Evolutionary conservation across 2,888 invertebrate genomes (phyloP).

Genomic region (Dioctria rufipes): DNA sequence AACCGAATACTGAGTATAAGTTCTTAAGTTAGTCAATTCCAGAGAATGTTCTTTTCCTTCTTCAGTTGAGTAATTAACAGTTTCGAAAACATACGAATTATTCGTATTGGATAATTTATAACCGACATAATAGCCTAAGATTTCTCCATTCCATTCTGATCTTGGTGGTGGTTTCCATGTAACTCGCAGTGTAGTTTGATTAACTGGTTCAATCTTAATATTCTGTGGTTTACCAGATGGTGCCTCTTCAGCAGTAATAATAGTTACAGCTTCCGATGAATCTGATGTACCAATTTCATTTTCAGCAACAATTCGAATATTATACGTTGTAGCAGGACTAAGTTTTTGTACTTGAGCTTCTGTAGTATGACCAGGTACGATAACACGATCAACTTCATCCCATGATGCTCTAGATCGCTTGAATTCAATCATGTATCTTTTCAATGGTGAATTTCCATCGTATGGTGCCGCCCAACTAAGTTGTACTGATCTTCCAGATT

Average conservation of each 20-base stretch:
- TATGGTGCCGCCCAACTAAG: conserved; percentile 94
- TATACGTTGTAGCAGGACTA: conserved; percentile 92
- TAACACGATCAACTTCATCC: conserved; percentile 89
- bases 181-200: conserved; percentile 89
- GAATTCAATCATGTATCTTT: conserved; percentile 91
- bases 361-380: conserved; percentile 91
- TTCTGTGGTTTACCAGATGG: conserved; percentile 88
- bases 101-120: conserved; percentile 88
- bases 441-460: conserved; percentile 92
- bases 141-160: conserved; percentile 94
- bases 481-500: conserved; percentile 91
- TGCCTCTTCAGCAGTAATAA: conserved; percentile 95
- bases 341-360: conserved; percentile 92
- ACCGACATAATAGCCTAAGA: conserved; percentile 91
- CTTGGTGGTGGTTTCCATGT: conserved; percentile 93
- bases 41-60: conserved; percentile 92
- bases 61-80: conserved; percentile 92
- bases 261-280: conserved; percentile 92
- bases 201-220: conserved; percentile 88
- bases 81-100: conserved; percentile 91
- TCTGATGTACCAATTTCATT: conserved; percentile 95
- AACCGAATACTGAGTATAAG: conserved; percentile 96
- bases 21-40: conserved; percentile 85
- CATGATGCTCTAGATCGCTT: conserved; percentile 87
- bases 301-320: conserved; percentile 92